Conservation (phyloP, 2,888 invertebrate genomes). For the Leptopilina syphax region DNA sequence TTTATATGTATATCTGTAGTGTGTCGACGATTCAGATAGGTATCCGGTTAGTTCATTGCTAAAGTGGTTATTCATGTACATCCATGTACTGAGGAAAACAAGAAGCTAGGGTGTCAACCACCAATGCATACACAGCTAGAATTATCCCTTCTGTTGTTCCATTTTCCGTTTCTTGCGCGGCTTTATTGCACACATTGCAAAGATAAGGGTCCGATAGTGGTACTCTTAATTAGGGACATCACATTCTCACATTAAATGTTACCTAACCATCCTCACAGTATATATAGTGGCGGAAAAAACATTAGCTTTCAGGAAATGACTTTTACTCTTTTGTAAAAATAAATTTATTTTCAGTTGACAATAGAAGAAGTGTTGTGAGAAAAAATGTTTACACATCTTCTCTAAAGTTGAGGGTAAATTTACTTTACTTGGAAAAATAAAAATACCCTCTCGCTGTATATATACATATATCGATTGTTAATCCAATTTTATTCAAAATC, state of each 20-base stretch:
- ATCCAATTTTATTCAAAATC: too few species aligned
- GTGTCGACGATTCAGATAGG: conserved; percentile 46
- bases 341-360: too few species aligned
- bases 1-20: not conserved
- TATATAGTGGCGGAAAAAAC: not conserved
- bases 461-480: too few species aligned
- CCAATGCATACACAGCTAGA: not conserved
- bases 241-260: conserved; percentile 1
- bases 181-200: not conserved
- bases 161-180: not conserved
- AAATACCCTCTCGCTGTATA: too few species aligned
- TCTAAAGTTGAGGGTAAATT: too few species aligned
- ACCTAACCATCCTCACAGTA: not conserved
- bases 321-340: too few species aligned
- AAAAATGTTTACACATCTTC: too few species aligned
- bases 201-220: not conserved
- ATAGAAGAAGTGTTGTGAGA: too few species aligned
- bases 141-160: not conserved
- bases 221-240: not conserved
- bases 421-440: too few species aligned
- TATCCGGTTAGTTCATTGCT: conserved; percentile 46
- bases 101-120: conserved; percentile 21
- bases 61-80: conserved; percentile 31
- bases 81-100: not conserved
- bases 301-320: too few species aligned